Base-by-base conservation (phyloP, 2,113 vertebrate species). In the Scytalopus superciliaris region DNA sequence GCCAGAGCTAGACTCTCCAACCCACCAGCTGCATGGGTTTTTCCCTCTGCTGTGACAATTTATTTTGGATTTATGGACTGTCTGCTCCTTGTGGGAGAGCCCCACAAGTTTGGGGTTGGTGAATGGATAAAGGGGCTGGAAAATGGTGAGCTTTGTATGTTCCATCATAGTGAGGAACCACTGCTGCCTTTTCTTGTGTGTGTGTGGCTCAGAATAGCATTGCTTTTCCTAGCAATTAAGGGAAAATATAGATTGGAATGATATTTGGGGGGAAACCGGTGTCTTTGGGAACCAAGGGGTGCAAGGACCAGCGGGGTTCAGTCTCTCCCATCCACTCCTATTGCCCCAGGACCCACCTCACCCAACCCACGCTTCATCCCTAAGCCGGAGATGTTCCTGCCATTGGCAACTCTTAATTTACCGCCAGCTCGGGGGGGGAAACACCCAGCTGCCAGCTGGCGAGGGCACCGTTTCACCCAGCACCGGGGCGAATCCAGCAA, bases 111-210 rank as follows among this genome's bases (percentile, higher is more conserved):
- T 24, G 25, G 14, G 19, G 21, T 18, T 18, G 14, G 23, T 7
- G 14, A 12, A 12, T n/a, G 19, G 27, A 73, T 4, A 5, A 1
- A 3, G 12, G n/a, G 10, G 5, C 12, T 35, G 31, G 24, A 35
- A 10, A 74, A 74, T 21, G 6, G 30, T 33, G 45, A 18, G 4
- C 28, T 62, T 62, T 60, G 25, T 15, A 49, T n/a, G n/a, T n/a
- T n/a, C n/a, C n/a, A n/a, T 30, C 25, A 9, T 7, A 23, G 35
- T 4, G 8, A 78, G 14, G 33, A 35, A 44, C 39, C 31, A 78
- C 23, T 59, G 19, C 25, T 42, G 30, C 37, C 22, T 59, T 40
- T 23, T 50, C 28, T 47, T 50, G 8, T 16, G 5, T 13, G 30
- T 63, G 24, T 24, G 24, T 56, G 60, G 53, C 33, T 87, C 44